Evolutionary conservation across 2,888 invertebrate species (phyloP).

Genomic region (Pilophorus perplexus): DNA sequence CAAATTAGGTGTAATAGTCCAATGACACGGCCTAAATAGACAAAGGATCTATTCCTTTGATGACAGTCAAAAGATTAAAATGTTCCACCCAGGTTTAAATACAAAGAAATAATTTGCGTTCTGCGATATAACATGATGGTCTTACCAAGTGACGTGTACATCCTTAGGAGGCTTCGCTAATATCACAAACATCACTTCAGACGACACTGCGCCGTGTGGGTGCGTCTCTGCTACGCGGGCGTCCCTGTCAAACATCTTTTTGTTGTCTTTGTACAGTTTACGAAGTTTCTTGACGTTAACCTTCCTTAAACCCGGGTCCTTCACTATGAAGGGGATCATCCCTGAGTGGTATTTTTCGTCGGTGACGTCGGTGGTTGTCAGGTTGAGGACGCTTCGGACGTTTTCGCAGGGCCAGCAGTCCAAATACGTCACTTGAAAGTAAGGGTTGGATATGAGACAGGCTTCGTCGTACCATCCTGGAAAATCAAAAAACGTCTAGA

Average conservation of each 20-base stretch:
- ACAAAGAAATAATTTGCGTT: too few species aligned
- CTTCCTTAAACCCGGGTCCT: constrained; percentile 49
- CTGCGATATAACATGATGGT: too few species aligned
- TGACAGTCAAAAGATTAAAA: too few species aligned
- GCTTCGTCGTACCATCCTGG: constrained; percentile 79
- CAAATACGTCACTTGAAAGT: constrained; percentile 75
- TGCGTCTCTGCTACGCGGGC: constrained; percentile 57
- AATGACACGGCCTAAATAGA: too few species aligned
- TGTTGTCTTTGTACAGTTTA: constrained; percentile 60
- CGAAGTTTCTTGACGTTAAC: constrained; percentile 59
- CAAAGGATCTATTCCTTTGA: too few species aligned
- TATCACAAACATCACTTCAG: constrained; percentile 2
- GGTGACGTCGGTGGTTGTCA: constrained; percentile 59
- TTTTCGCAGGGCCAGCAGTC: constrained; percentile 81
- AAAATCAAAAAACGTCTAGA: constrained; percentile 50
- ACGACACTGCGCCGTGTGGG: constrained; percentile 2
- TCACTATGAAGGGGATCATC: constrained; percentile 59
- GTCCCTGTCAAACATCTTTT: constrained; percentile 62
- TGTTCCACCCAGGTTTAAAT: too few species aligned
- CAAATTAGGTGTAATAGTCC: too few species aligned
- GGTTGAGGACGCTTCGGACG: constrained; percentile 65
- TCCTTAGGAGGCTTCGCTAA: not conserved
- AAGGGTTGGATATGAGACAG: constrained; percentile 79
- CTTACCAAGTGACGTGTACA: constrained; percentile 14
- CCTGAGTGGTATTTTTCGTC: constrained; percentile 58